Base-by-base conservation (phyloP, 2,113 vertebrate genomes). In the Hippocampus barbouri region DNA sequence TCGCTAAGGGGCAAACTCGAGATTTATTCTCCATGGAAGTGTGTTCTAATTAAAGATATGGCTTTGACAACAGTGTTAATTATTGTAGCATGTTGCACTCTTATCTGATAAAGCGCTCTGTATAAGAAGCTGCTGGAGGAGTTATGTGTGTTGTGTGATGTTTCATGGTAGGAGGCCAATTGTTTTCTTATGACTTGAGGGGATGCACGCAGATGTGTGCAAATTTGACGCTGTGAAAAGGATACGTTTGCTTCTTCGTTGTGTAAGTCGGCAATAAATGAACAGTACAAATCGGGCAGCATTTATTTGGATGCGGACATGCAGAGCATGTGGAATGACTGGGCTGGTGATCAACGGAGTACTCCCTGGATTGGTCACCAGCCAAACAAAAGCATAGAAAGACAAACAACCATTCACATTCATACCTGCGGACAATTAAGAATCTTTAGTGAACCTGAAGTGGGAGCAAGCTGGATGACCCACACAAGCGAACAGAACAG, bases 11-110 rank as follows among this genome's bases (percentile, higher is more conserved):
- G 64, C 79, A 74, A 80, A 73, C 75, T 77, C 68, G 45, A 75
- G 74, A 83, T 87, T 85, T 72, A 75, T 76, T 83, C 76, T 85
- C 66, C 61, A 60, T 85, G 85, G 71, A 79, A 82, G 75, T 65
- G 61, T 72, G 68, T 84, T 63, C 79, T 84, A 87, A 91, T 89
- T 90, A 90, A 82, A 91, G 80, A 85, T 82, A 78, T 80, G 78
- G 72, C 76, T 85, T 83, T 90, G 79, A 80, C 78, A 84, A 80
- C 75, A 61, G 79, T 34, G 38, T 53, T 57, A 34, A 80, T 79
- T 79, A 68, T 72, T 83, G 78, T 59, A 70, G 72, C 66, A 25
- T 63, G 80, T 77, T 70, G 72, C 67, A 70, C 43, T 78, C 57
- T 72, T 79, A 69, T 74, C 27, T 8, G 0, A n/a, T 75, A 53